Percentiles rank a stretch among this genome's conserved stretches.
Evolutionary conservation across 2,113 vertebrate species (phyloP).

Genomic region (Acrocephalus kingi): DNA sequence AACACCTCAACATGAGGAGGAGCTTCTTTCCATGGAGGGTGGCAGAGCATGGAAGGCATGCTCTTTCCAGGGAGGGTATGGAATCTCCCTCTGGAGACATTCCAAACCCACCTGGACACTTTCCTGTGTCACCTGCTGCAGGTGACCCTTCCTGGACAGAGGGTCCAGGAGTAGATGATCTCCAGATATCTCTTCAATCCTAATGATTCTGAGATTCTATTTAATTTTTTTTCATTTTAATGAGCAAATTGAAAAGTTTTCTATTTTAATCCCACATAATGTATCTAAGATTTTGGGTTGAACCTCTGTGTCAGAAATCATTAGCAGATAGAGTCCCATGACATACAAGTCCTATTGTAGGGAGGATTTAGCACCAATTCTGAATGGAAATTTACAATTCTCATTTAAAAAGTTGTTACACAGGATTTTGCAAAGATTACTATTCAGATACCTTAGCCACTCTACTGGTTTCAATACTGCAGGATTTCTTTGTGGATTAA

Average conservation of each 20-base stretch:
- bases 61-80: too few species aligned
- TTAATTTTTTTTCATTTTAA: background rate
- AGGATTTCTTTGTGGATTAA: background rate
- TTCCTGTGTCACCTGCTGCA: background rate
- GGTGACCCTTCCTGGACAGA: background rate
- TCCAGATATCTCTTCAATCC: background rate
- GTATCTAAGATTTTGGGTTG: background rate
- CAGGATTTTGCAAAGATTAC: background rate
- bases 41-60: background rate
- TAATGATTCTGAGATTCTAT: background rate
- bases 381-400: background rate
- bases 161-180: background rate
- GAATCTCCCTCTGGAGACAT: background rate
- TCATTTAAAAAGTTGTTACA: background rate
- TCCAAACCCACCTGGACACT: accelerated
- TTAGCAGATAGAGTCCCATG: background rate
- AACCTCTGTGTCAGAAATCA: background rate
- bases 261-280: background rate
- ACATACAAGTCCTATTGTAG: background rate
- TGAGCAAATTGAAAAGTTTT: background rate
- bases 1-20: background rate
- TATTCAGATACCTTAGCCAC: background rate
- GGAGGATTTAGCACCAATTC: background rate
- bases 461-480: background rate
- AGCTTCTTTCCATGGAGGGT: background rate